phyloP scores from a whole-genome alignment of 2,113 vertebrate genomes.

The Nicator chloris region DNA sequence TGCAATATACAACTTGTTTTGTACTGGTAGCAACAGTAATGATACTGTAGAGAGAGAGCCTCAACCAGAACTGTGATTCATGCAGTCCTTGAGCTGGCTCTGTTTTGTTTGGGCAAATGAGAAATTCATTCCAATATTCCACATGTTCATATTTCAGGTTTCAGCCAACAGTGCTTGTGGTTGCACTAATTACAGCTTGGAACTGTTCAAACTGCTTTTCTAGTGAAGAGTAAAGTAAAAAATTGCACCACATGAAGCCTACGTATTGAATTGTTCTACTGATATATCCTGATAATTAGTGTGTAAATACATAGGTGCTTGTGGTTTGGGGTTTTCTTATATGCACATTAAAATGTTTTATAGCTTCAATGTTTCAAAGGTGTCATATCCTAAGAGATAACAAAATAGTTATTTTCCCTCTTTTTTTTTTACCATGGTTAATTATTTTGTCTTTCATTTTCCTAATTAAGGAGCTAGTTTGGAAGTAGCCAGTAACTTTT shows the following conservation, averaged over 20 bases:
- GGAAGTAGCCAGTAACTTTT: background rate
- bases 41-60: background rate
- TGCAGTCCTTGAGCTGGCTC: background rate
- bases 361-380: background rate
- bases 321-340: background rate
- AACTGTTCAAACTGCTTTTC: constrained; percentile 37
- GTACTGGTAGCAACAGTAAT: background rate
- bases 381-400: background rate
- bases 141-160: constrained; percentile 28
- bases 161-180: background rate
- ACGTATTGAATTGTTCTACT: background rate
- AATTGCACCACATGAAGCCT: background rate
- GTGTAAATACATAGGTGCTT: background rate
- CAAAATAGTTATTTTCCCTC: background rate
- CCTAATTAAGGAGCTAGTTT: background rate
- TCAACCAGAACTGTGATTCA: background rate
- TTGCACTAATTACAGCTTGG: constrained; percentile 56
- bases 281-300: background rate
- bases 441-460: background rate
- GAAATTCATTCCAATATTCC: constrained; percentile 9
- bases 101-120: constrained; percentile 15
- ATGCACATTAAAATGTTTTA: background rate
- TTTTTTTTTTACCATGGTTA: background rate
- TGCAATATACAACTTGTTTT: background rate
- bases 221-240: background rate